Base-by-base conservation (phyloP, 1,140 invertebrate species). In the Lordiphosa collinella region DNA sequence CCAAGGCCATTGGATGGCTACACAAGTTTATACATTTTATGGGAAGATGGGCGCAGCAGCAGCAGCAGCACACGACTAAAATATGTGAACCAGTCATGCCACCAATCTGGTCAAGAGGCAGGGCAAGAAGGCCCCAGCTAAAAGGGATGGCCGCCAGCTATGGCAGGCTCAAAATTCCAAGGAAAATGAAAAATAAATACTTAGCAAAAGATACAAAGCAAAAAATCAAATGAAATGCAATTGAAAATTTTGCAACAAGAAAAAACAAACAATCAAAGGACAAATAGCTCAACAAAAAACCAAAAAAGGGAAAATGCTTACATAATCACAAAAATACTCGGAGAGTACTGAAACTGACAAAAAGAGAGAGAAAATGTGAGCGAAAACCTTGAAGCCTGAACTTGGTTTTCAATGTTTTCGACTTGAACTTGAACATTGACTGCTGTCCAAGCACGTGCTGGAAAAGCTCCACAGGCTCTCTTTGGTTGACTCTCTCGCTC, bases 141-240 rank as follows among this genome's bases (percentile, higher is more conserved):
- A 64, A 79, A 74, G 51, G 60, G 59, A 74, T 59, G 55, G 66
- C 74, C 66, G 75, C 74, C 59, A 66, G 73, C 73, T 51, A 36
- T 35, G 25, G 18, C 29, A 32, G 35, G 46, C 31, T 35, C 12
- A 38, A 59, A 70, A 74, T 82, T 60, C 60, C 76, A 63, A 76
- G 66, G 70, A 68, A 76, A 80, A 82, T 82, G 55, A 72, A 82
- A 82, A 82, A 82, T 72, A 80, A 82, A 80, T 82, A 82, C 40
- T 61, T 61, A 82, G 32, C 11, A 12, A 53, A 61, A 61, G 51
- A 60, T 34, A 69, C 41, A 54, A 56, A 53, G 62, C 46, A 52
- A 40, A 58, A 46, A 67, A 34, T 13, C 22, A 44, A 22, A 22
- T 44, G 11, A 44, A 48, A 59, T 67, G 62, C 53, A 67, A 68